phyloP scores from a whole-genome alignment of 2,797 vertebrate species.

The Momotus momota region DNA sequence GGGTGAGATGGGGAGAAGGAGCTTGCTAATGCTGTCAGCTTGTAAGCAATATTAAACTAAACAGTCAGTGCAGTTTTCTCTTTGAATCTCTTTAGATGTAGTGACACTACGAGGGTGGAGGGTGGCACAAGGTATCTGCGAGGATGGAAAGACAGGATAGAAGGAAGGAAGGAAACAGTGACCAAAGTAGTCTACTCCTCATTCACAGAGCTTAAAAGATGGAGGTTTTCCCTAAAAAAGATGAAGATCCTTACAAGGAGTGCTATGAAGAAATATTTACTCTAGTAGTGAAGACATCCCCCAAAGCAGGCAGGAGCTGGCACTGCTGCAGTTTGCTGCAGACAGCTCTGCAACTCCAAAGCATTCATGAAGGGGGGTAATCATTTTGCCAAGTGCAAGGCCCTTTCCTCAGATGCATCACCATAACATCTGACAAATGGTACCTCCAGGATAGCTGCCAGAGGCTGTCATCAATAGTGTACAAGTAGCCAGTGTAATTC shows the following conservation, averaged over 20 bases:
- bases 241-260: neutral
- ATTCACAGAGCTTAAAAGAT: neutral
- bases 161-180: neutral
- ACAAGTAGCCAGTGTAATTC: constrained; percentile 6
- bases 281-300: neutral
- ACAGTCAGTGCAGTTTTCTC: neutral
- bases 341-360: neutral
- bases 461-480: neutral
- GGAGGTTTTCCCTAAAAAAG: neutral
- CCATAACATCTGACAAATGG: neutral
- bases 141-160: fast-evolving
- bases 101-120: neutral
- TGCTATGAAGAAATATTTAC: neutral
- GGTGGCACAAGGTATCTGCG: no score
- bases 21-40: neutral
- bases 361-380: neutral
- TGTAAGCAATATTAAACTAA: neutral
- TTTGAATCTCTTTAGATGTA: neutral
- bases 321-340: neutral
- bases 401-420: neutral
- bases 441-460: constrained; percentile 5
- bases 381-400: neutral
- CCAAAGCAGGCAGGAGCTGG: neutral
- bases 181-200: neutral
- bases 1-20: neutral